Evolutionary conservation across 1,140 invertebrate species (phyloP).

Genomic region (Metaphire vulgaris): DNA sequence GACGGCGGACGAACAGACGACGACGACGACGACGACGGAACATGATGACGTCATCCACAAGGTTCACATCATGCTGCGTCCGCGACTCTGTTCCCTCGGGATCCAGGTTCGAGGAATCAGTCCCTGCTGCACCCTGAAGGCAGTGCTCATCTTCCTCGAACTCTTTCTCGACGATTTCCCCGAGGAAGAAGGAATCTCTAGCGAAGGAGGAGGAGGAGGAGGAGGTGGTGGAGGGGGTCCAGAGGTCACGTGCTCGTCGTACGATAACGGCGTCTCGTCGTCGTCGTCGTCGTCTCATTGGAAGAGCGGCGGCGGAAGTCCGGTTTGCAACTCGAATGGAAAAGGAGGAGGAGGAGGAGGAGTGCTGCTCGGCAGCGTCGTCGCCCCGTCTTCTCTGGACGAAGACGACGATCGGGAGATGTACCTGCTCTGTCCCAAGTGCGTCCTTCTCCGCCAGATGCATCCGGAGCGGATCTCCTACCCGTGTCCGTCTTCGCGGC

Average conservation of each 20-base stretch:
- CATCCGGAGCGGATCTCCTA: slow-evolving; percentile 28
- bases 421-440: slow-evolving; percentile 30
- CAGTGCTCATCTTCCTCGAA: slow-evolving; percentile 30
- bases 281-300: neutral
- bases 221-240: neutral
- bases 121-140: slow-evolving; percentile 30
- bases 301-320: slow-evolving; percentile 20
- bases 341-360: slow-evolving; percentile 9
- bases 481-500: slow-evolving; percentile 20
- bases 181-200: slow-evolving; percentile 20
- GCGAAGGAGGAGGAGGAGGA: neutral
- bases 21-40: neutral
- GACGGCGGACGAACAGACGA: neutral
- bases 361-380: no score
- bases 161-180: slow-evolving; percentile 29
- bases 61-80: slow-evolving; percentile 27
- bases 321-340: slow-evolving; percentile 24
- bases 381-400: no score
- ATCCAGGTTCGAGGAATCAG: slow-evolving; percentile 26
- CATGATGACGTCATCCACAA: slow-evolving; percentile 28
- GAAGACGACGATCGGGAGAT: slow-evolving; percentile 23
- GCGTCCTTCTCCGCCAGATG: slow-evolving; percentile 25
- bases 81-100: slow-evolving; percentile 19
- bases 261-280: neutral
- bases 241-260: slow-evolving; percentile 5